phyloP scores from a whole-genome alignment of 2,113 vertebrate genomes.

The Carassius auratus region DNA sequence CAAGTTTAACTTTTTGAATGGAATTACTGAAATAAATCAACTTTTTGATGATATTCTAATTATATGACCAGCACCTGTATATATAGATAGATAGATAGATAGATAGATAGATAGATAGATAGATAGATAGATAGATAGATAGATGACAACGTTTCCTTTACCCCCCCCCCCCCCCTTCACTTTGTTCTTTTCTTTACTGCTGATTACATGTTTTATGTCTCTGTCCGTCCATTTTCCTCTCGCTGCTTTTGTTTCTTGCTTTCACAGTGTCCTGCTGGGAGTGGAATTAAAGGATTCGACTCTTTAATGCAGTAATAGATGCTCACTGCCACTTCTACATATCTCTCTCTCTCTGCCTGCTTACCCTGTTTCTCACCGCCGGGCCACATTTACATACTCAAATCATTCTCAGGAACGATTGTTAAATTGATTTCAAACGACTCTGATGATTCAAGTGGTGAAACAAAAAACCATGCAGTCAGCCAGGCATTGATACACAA shows the following conservation, averaged over 20 bases:
- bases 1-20: no score
- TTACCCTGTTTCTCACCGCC: slow-evolving; percentile 21
- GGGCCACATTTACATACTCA: slow-evolving; percentile 72
- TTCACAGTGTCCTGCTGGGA: slow-evolving; percentile 62
- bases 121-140: no score
- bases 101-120: no score
- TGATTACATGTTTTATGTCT: slow-evolving; percentile 57
- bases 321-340: slow-evolving; percentile 44
- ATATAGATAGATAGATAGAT: no score
- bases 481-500: slow-evolving; percentile 60
- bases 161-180: background rate
- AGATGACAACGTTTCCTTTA: background rate
- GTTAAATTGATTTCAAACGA: slow-evolving; percentile 76
- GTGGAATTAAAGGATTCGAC: slow-evolving; percentile 63
- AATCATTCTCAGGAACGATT: slow-evolving; percentile 73
- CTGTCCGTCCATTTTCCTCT: slow-evolving; percentile 21
- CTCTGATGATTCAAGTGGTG: slow-evolving; percentile 76
- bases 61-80: no score
- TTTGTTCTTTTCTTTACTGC: slow-evolving; percentile 51
- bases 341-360: slow-evolving; percentile 43
- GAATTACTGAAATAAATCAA: no score
- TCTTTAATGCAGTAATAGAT: slow-evolving; percentile 66
- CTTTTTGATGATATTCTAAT: no score
- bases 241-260: slow-evolving; percentile 57
- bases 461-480: slow-evolving; percentile 65